These are phyloP conservation scores for Diploscapter pachys DNA, from an alignment of 1,140 invertebrate species.

Conservation along the genomic window DNA sequence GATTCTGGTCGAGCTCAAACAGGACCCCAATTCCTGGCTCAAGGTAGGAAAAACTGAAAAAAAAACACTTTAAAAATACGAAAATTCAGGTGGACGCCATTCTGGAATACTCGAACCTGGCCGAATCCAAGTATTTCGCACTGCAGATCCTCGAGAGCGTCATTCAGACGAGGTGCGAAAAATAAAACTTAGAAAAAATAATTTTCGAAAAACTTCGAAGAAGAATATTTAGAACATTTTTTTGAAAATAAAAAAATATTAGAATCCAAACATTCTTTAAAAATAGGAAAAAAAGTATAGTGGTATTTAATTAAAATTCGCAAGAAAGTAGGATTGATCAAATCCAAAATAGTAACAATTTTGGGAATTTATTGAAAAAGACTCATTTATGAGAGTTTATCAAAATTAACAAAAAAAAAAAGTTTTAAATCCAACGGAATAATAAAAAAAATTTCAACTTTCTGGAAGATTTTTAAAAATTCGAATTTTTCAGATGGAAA, in stretches of 20 bases:
- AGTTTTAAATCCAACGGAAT: no score
- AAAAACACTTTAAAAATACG: background rate
- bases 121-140: slow-evolving; percentile 99
- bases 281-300: no score
- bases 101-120: slow-evolving; percentile 85
- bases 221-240: background rate
- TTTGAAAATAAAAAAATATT: no score
- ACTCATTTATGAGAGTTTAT: no score
- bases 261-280: background rate
- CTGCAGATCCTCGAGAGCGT: slow-evolving; percentile 98
- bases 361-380: no score
- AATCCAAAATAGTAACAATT: no score
- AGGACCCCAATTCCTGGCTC: slow-evolving; percentile 98
- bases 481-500: slow-evolving; percentile 76
- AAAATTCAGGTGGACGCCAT: slow-evolving; percentile 86
- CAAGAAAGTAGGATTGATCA: no score
- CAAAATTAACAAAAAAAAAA: no score
- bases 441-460: background rate
- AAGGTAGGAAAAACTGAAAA: slow-evolving; percentile 33
- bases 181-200: no score
- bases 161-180: slow-evolving; percentile 75
- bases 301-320: no score
- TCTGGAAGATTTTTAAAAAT: background rate
- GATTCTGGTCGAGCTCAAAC: slow-evolving; percentile 59
- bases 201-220: background rate